Percentiles rank a stretch among this genome's conserved stretches.
Evolutionary conservation across 2,888 invertebrate genomes (phyloP).

Genomic region (Eilema caniola): DNA sequence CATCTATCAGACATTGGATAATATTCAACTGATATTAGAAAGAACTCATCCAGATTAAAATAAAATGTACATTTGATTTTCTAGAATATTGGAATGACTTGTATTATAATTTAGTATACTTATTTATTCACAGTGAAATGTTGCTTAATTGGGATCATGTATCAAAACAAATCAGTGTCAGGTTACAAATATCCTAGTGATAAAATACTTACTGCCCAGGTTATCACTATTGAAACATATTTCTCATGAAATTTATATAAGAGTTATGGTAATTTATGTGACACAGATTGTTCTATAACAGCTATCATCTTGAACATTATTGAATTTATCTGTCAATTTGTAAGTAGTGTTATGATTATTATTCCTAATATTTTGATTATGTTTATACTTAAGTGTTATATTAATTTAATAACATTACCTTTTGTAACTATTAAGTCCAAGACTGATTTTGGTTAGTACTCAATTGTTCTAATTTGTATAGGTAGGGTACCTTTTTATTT

Average conservation of each 20-base stretch:
- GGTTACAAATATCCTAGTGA: constrained; percentile 21
- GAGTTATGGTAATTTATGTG: constrained; percentile 14
- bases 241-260: constrained; percentile 1
- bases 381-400: constrained; percentile 22
- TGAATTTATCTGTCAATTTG: constrained; percentile 46
- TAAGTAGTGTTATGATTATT: constrained; percentile 21
- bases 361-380: constrained; percentile 20
- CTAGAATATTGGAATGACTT: constrained; percentile 47
- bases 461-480: constrained; percentile 44
- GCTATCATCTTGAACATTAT: constrained; percentile 27
- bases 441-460: constrained; percentile 65
- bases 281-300: constrained; percentile 19
- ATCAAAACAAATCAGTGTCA: constrained; percentile 11
- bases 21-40: constrained; percentile 87
- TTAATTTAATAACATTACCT: constrained; percentile 24
- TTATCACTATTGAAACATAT: neutral
- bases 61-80: constrained; percentile 41
- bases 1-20: constrained; percentile 93
- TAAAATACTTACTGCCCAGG: neutral
- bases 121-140: constrained; percentile 32
- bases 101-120: constrained; percentile 45
- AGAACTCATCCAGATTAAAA: constrained; percentile 77
- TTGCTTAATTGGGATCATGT: constrained; percentile 24
- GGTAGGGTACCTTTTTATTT: constrained; percentile 27
- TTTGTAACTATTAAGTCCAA: constrained; percentile 50